Base-by-base conservation (phyloP, 2,113 vertebrate genomes). In the Canis aureus region DNA sequence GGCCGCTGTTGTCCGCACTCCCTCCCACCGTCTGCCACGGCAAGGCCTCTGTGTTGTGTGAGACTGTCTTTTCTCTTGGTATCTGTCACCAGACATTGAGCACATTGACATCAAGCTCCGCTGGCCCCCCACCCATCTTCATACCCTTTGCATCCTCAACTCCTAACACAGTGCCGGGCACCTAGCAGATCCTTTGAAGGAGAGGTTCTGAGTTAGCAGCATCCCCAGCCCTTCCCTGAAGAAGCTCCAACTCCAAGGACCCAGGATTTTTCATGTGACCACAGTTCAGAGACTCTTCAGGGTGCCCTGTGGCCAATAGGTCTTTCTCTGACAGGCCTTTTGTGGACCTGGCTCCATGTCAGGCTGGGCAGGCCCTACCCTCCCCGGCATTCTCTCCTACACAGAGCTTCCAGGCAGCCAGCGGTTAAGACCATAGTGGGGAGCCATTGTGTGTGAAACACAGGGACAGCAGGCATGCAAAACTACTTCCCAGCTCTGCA, bases 401-500 rank as follows among this genome's bases (percentile, higher is more conserved):
- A 7, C 38, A 32, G 95, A 85, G 71, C 89, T 64, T 57, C 8
- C 81, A 97, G 98, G 78, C 97, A 98, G 13, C 43, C 91, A 97
- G 96, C 57, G 38, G 97, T 98, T 98, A 98, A 98, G 85, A 89
- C 94, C 92, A 3, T 67, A 38, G n/a, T 80, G 85, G 69, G 97
- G 94, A 96, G 80, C 92, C 80, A 1, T 82, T 11, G 15, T 91
- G 91, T 64, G 67, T 95, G 96, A 96, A 64, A 55, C 60, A 38
- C 0, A 2, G 92, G 57, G 96, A 94, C 88, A 92, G 98, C 83
- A 32, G 79, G 96, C 96, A 22, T 85, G 73, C 94, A 92, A 88
- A 97, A 82, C 67, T 69, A 89, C 97, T 97, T 97, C 96, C 96
- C 57, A 0, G 92, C 98, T 74, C 98, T 93, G 98, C 98, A 51